A percentile compares a stretch with the other conserved stretches of the same genome.
Evolutionary conservation across 2,113 vertebrate genomes (phyloP).

Genomic region (Toxotes chatareus): DNA sequence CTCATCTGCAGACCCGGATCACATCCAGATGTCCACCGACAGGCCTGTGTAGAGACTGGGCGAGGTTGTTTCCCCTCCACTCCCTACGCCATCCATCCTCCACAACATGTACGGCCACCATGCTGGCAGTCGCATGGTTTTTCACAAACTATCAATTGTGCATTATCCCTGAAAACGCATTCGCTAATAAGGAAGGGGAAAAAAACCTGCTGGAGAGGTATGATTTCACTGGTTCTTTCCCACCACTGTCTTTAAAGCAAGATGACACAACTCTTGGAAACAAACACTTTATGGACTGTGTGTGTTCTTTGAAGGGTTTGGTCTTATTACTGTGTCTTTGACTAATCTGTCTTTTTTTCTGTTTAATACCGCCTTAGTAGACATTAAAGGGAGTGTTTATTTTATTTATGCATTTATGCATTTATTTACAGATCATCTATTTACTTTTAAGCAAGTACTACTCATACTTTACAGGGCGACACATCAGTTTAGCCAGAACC

Average conservation of each 20-base stretch:
- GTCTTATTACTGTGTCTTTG: conserved; percentile 36
- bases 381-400: conserved; percentile 17
- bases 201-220: background rate
- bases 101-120: conserved; percentile 42
- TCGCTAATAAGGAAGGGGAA: conserved; percentile 20
- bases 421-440: background rate
- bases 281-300: conserved; percentile 19
- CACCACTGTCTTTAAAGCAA: conserved; percentile 34
- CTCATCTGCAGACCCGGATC: conserved; percentile 72
- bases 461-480: background rate
- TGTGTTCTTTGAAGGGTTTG: conserved; percentile 53
- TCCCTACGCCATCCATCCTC: conserved; percentile 65
- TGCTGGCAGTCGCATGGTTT: conserved; percentile 46
- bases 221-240: conserved; percentile 49
- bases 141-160: conserved; percentile 62
- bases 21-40: conserved; percentile 79
- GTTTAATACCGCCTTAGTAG: conserved; percentile 19
- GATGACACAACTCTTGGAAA: conserved; percentile 61
- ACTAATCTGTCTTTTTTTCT: conserved; percentile 37
- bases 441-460: background rate
- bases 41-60: conserved; percentile 58
- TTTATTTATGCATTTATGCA: background rate
- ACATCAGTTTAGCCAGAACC: background rate
- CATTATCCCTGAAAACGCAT: conserved; percentile 22
- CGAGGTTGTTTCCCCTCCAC: conserved; percentile 55